Evolutionary conservation across 1,140 invertebrate species (phyloP), one percentile per base, ranked within the genome.

Genomic region (Armadillidium nasatum): DNA sequence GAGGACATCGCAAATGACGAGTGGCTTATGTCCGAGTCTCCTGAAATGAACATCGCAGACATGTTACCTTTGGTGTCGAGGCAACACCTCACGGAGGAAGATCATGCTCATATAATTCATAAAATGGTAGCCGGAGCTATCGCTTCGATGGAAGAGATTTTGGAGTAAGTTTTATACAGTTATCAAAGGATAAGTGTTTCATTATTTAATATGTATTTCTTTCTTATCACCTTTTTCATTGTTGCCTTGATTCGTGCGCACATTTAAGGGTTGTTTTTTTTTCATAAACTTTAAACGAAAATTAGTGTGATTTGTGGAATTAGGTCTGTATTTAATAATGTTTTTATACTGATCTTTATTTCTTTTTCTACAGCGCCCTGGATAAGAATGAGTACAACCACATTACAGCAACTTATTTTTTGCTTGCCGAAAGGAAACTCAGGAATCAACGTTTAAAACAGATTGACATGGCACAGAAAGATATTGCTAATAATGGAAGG

Each of bases 361-460:
- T 33, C 33, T 1, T 1, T 3, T 33, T 69, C 87, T 87, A 15
- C 83, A 96, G 94, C 81, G 92, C 94, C 74, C 86, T 99, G 78
- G 94, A 98, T 83, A 93, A 92, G 84, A 95, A 98, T 87, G 93
- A 96, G 83, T 99, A 99, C 86, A 97, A 97, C 86, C 95, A 99
- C 85, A 93, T 99, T 81, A 98, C 97, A 44, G 97, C 97, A 43
- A 99, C 97, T 44, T 99, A 99, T 87, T 99, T 95, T 87, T 87
- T 99, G 81, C 87, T 99, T 78, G 96, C 96, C 23, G 97, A 99
- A 86, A 87, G 95, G 76, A 94, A 96, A 84, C 86, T 97, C 23
- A 88, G 89, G 83, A 88, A 90, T 60, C 76, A 77, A 60, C 69
- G 78, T 21, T 72, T 77, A 4, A 75, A 77, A 45, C 50, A 60